Base-by-base conservation (phyloP, 2,113 vertebrate genomes). In the Scatophagus argus region DNA sequence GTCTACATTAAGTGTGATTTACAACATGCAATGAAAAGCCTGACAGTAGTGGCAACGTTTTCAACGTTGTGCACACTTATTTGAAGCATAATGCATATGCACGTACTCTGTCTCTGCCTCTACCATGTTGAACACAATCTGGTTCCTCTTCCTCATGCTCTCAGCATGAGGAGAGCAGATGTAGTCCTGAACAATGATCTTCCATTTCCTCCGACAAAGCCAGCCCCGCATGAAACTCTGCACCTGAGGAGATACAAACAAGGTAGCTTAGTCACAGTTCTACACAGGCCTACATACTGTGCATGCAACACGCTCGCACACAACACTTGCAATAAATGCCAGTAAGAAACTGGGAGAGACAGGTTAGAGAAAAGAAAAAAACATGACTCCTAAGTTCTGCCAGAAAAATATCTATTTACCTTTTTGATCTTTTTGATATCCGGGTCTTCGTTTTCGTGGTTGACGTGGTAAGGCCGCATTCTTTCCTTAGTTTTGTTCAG, bases 381-480 rank as follows among this genome's bases (percentile, higher is more conserved):
- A 19, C 21, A 49, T 4, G 0, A 58, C 21, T 46, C 4, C 27
- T 16, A 11, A 17, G 21, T 3, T 23, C 10, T 12, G 34, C 36
- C 21, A 14, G 6, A 54, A 12, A 41, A 52, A 44, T 3, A 19
- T 64, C 9, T 11, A 13, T 68, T 86, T 94, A 99, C 98, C 97
- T 99, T 99, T 92, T 99, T 99, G 75, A 99, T 99, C 92, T 99
- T 99, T 93, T 99, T 99, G 66, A 99, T 99, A 83, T 99, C 98
- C 9, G 98, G 98, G 81, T 99, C 96, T 56, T 99, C 98, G 1
- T 97, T 97, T 81, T 99, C 97, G 60, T 96, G 96, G 85, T 94
- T 93, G 64, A 96, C 93, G 63, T 98, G 98, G 86, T 99, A 98
- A 41, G 98, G 98, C 41, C 97, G 87, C 97, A 99, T 99, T 72